Evolutionary conservation across 2,888 invertebrate genomes (phyloP).

Genomic region (Phasia obesa): DNA sequence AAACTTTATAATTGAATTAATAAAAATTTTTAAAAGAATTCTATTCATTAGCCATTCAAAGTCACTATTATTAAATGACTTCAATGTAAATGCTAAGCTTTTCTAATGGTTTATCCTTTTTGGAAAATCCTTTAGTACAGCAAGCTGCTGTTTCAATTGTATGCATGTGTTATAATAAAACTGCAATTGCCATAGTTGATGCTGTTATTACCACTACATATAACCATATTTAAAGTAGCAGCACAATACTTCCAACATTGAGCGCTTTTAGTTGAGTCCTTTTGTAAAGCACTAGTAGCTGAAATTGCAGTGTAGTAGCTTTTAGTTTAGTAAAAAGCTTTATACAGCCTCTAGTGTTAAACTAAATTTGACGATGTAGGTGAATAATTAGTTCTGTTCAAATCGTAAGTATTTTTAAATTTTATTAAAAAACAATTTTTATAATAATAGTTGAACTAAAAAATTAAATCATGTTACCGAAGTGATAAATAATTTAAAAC

Average conservation of each 20-base stretch:
- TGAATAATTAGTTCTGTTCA: slow-evolving; percentile 2
- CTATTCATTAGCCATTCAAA: too few species aligned
- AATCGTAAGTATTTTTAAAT: background rate
- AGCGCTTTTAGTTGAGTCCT: background rate
- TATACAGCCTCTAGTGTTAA: slow-evolving; percentile 21
- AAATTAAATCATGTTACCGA: too few species aligned
- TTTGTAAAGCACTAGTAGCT: slow-evolving; percentile 40
- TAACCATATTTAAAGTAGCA: slow-evolving; percentile 5
- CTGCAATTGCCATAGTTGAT: slow-evolving; percentile 36
- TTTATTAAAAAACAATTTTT: background rate
- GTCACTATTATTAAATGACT: too few species aligned
- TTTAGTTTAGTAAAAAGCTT: slow-evolving; percentile 43
- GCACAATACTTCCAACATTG: background rate
- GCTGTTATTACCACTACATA: slow-evolving; percentile 39
- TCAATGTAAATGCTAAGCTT: too few species aligned
- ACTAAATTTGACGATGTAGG: background rate
- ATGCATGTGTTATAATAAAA: background rate
- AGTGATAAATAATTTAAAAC: too few species aligned
- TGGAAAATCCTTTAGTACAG: background rate
- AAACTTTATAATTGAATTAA: too few species aligned
- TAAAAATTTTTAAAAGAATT: too few species aligned
- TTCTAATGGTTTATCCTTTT: too few species aligned
- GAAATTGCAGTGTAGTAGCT: slow-evolving; percentile 55
- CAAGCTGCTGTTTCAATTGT: background rate
- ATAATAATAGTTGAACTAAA: too few species aligned